Percentiles rank a stretch among this genome's conserved stretches.
Evolutionary conservation across 1,140 invertebrate species (phyloP).

Genomic region (Samia ricini): DNA sequence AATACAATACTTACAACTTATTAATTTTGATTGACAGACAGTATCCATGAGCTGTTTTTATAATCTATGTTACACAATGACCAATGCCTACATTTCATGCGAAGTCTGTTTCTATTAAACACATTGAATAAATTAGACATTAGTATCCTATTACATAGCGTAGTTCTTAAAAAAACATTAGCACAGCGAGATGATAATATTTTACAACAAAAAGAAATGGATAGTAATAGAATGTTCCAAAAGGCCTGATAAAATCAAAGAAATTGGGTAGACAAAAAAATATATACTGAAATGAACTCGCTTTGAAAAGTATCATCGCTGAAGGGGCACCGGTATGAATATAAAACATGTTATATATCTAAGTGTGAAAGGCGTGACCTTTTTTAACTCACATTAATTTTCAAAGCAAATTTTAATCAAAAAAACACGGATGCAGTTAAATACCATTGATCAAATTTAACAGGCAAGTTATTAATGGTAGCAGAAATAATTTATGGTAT

Average conservation of each 20-base stretch:
- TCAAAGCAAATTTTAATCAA: slow-evolving; percentile 28
- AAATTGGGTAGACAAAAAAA: too few relatives aligned
- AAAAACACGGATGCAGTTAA: slow-evolving; percentile 23
- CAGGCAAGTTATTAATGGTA: slow-evolving; percentile 1
- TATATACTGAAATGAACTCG: too few relatives aligned
- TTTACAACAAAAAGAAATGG: too few relatives aligned
- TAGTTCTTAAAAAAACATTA: too few relatives aligned
- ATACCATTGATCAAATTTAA: slow-evolving; percentile 1
- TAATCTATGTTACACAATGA: slow-evolving; percentile 2
- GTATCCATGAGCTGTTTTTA: slow-evolving; percentile 16
- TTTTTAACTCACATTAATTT: slow-evolving; percentile 36
- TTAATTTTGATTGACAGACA: slow-evolving; percentile 26
- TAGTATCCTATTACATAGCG: too few relatives aligned
- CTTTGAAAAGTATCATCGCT: neutral
- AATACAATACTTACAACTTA: neutral
- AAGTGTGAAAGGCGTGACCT: slow-evolving; percentile 42
- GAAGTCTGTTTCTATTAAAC: slow-evolving; percentile 14
- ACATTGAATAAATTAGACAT: neutral
- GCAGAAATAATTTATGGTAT: neutral
- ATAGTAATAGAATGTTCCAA: too few relatives aligned
- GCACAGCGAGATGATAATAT: too few relatives aligned
- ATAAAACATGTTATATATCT: slow-evolving; percentile 33
- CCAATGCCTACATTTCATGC: neutral
- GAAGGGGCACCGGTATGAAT: slow-evolving; percentile 22
- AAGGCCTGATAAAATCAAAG: too few relatives aligned